phyloP scores from a whole-genome alignment of 2,888 invertebrate species.

The Drosophila kuntzei region DNA sequence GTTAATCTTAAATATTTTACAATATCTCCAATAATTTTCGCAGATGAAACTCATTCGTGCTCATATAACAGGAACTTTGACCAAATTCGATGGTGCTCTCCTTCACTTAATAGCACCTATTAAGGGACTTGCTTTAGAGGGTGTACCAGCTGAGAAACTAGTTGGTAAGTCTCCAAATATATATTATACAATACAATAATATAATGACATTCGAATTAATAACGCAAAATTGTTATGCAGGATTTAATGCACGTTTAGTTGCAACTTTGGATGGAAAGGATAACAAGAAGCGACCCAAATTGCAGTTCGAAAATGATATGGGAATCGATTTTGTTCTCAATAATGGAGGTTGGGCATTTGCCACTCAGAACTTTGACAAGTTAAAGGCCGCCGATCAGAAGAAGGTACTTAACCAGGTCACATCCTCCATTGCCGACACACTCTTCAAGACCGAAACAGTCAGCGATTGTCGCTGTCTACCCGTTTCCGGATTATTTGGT shows the following conservation, averaged over 20 bases:
- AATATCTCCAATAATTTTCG: too few relatives aligned
- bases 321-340: constrained; percentile 89
- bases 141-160: constrained; percentile 82
- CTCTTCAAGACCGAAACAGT: constrained; percentile 84
- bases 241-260: constrained; percentile 88
- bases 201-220: too few relatives aligned
- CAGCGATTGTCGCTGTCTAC: constrained; percentile 81
- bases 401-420: constrained; percentile 77
- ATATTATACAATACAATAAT: too few relatives aligned
- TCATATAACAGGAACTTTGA: constrained; percentile 79
- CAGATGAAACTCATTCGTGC: constrained; percentile 80
- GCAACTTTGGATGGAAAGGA: constrained; percentile 88
- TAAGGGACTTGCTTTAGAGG: constrained; percentile 86
- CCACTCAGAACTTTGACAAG: constrained; percentile 81
- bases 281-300: constrained; percentile 87
- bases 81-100: constrained; percentile 87
- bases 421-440: constrained; percentile 83
- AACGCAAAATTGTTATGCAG: constrained; percentile 73
- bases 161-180: constrained; percentile 77
- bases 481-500: constrained; percentile 77
- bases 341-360: constrained; percentile 84
- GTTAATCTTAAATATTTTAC: too few relatives aligned
- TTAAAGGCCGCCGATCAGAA: constrained; percentile 76
- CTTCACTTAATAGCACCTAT: constrained; percentile 88
- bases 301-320: constrained; percentile 87